Evolutionary conservation across 2,888 invertebrate species (phyloP).

Genomic region (Syritta pipiens): DNA sequence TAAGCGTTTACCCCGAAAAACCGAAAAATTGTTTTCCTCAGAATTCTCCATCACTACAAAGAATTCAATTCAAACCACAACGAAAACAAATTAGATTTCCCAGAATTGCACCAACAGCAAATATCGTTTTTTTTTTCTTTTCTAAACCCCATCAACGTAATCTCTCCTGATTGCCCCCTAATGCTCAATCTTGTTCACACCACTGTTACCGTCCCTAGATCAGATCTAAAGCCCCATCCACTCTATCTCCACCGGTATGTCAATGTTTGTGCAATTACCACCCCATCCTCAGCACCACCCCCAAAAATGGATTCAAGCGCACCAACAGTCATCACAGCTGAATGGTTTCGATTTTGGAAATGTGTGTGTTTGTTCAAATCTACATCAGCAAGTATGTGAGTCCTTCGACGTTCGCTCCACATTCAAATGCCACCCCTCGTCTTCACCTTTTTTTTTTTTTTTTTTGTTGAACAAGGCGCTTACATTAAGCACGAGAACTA

Average conservation of each 20-base stretch:
- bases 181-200: background rate
- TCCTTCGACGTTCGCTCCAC: conserved; percentile 1
- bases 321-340: conserved; percentile 50
- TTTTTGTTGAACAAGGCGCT: background rate
- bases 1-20: too few relatives aligned
- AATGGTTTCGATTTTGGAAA: conserved; percentile 58
- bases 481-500: background rate
- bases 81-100: too few relatives aligned
- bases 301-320: conserved; percentile 34
- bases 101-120: too few relatives aligned
- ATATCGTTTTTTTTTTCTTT: too few relatives aligned
- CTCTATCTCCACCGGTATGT: background rate
- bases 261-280: background rate
- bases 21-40: too few relatives aligned
- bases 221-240: background rate
- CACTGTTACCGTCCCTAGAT: background rate
- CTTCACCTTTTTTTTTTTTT: too few relatives aligned
- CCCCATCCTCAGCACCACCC: too few relatives aligned
- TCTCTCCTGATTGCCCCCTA: too few relatives aligned
- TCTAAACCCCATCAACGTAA: too few relatives aligned
- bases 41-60: too few relatives aligned
- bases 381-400: conserved; percentile 19
- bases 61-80: too few relatives aligned
- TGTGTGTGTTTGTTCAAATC: conserved; percentile 44
- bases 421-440: too few relatives aligned